phyloP scores from a whole-genome alignment of 2,888 invertebrate species.

The Schizaphis graminum region DNA sequence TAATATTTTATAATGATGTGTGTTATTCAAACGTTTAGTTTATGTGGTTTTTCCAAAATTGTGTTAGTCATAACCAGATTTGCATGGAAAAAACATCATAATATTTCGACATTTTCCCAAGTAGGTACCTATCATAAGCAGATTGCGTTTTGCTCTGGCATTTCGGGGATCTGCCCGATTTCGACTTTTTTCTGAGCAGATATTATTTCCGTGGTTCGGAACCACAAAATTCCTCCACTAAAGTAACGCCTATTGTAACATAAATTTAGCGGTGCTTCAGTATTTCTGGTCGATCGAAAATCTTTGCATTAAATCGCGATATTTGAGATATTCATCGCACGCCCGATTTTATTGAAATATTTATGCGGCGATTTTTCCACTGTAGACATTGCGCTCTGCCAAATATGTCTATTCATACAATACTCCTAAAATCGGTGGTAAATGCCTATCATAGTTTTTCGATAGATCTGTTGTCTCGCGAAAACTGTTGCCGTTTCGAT shows the following conservation, averaged over 20 bases:
- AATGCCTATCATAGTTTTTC: background rate
- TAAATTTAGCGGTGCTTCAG: background rate
- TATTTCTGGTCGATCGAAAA: background rate
- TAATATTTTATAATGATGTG: background rate
- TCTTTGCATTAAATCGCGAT: too few species aligned
- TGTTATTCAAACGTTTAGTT: background rate
- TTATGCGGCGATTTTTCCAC: background rate
- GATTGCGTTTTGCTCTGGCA: background rate
- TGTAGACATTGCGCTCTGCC: background rate
- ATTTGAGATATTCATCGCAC: background rate
- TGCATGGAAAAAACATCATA: accelerated
- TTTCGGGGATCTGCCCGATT: background rate
- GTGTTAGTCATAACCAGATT: background rate
- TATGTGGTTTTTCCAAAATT: accelerated
- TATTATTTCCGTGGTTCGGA: background rate
- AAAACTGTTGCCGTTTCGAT: background rate
- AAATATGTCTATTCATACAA: background rate
- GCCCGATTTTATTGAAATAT: background rate
- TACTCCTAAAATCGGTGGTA: background rate
- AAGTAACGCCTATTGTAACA: background rate
- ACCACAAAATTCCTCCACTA: background rate
- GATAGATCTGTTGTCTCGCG: background rate
- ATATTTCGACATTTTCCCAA: background rate
- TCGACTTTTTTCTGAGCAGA: background rate
- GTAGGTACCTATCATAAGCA: background rate